phyloP scores from a whole-genome alignment of 2,113 vertebrate species.

The Apaloderma vittatum region DNA sequence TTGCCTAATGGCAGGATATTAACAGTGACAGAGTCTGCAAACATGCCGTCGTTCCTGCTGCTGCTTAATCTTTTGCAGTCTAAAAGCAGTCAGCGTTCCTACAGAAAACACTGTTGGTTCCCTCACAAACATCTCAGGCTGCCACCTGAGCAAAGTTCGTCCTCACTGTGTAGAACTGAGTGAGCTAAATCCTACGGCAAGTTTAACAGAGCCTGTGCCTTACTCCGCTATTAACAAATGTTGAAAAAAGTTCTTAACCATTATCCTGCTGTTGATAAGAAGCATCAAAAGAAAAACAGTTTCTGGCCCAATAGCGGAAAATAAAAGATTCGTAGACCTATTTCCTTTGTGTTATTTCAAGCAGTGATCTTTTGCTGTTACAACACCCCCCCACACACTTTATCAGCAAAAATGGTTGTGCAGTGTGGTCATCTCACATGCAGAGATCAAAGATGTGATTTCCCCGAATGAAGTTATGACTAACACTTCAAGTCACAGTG shows the following conservation, averaged over 20 bases:
- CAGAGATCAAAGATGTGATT: not conserved
- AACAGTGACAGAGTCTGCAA: not conserved
- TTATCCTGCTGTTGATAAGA: not conserved
- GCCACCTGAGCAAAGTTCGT: not conserved
- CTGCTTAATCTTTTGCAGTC: not conserved
- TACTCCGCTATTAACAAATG: not conserved
- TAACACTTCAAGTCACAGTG: not conserved
- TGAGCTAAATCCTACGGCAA: not conserved
- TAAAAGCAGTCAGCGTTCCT: not conserved
- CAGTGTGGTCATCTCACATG: not conserved
- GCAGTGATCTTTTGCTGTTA: not conserved
- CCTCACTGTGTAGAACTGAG: not conserved
- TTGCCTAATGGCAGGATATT: not conserved
- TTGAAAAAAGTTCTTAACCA: not conserved
- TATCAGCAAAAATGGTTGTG: not conserved
- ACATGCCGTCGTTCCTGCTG: not conserved
- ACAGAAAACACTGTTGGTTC: not conserved
- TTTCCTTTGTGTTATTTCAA: not conserved
- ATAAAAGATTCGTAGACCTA: not conserved
- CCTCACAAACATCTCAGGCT: not conserved
- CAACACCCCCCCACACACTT: not conserved
- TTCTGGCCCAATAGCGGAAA: not conserved
- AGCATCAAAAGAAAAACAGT: not conserved
- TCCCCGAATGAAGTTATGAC: not conserved
- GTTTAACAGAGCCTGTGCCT: not conserved